A percentile compares a stretch with the other conserved stretches of the same genome.
phyloP scores from a whole-genome alignment of 2,113 vertebrate species.

The Anguilla japonica region DNA sequence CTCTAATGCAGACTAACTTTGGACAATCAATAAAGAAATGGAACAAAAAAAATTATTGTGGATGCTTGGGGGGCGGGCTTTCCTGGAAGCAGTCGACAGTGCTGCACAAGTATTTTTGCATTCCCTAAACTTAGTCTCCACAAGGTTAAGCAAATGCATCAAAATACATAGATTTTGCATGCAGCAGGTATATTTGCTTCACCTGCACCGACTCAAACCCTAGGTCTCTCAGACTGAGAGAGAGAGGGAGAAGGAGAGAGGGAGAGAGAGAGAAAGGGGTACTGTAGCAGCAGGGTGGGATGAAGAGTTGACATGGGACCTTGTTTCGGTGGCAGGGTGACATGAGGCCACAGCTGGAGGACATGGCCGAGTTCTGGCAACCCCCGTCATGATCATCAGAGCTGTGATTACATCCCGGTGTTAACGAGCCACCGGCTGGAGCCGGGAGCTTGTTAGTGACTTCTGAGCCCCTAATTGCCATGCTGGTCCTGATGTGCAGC shows the following conservation, averaged over 20 bases:
- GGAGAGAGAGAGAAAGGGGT: background rate
- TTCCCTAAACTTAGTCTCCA: too few species aligned
- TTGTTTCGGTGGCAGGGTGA: background rate
- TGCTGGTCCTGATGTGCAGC: background rate
- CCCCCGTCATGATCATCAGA: background rate
- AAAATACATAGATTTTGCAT: too few species aligned
- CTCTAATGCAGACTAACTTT: too few species aligned
- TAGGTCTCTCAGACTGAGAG: too few species aligned
- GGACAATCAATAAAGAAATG: too few species aligned
- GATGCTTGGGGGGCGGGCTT: too few species aligned
- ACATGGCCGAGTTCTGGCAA: constrained; percentile 1
- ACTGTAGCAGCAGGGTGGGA: background rate
- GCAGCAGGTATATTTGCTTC: too few species aligned
- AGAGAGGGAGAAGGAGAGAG: background rate
- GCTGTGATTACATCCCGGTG: background rate
- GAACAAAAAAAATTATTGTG: too few species aligned
- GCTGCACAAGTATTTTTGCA: too few species aligned
- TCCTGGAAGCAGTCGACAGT: too few species aligned
- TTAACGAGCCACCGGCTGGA: constrained; percentile 1
- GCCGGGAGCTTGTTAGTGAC: constrained; percentile 5
- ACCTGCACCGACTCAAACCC: too few species aligned
- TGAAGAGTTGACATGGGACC: background rate
- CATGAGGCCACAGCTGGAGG: background rate
- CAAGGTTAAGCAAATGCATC: too few species aligned
- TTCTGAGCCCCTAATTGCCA: background rate